Conservation (phyloP, 2,113 vertebrate species). For the Budorcas taxicolor region DNA sequence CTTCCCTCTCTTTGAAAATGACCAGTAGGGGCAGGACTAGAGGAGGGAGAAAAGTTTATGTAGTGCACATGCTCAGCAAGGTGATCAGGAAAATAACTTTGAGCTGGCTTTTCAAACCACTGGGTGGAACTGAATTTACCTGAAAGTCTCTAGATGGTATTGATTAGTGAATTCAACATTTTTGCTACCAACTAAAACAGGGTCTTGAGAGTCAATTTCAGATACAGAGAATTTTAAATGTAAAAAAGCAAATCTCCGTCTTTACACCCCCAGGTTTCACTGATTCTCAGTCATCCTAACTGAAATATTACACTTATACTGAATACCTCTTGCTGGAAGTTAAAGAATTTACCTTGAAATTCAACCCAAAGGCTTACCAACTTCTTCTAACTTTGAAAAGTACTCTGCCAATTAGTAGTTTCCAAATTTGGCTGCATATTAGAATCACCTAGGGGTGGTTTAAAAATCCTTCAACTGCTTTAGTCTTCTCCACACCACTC, state of each 20-base stretch:
- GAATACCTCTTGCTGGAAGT: background rate
- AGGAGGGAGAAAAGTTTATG: background rate
- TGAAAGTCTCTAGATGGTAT: background rate
- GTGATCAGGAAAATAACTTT: background rate
- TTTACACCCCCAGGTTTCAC: background rate
- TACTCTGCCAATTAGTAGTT: background rate
- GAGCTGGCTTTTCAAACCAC: background rate
- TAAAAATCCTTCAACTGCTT: background rate
- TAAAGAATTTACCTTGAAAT: background rate
- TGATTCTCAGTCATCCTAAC: background rate
- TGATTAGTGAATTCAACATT: background rate
- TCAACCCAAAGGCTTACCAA: background rate
- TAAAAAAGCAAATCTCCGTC: background rate
- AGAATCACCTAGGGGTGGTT: background rate
- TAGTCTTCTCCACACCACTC: background rate
- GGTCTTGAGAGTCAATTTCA: background rate
- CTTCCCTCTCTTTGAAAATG: background rate
- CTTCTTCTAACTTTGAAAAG: background rate
- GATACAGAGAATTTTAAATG: background rate
- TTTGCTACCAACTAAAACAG: background rate
- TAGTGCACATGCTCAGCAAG: background rate
- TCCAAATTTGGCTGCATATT: background rate
- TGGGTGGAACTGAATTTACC: background rate
- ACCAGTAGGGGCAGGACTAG: background rate
- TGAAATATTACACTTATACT: background rate